A percentile compares a stretch with the other conserved stretches of the same genome.
Evolutionary conservation across 2,888 invertebrate genomes (phyloP).

Genomic region (Odontocolon sp.): DNA sequence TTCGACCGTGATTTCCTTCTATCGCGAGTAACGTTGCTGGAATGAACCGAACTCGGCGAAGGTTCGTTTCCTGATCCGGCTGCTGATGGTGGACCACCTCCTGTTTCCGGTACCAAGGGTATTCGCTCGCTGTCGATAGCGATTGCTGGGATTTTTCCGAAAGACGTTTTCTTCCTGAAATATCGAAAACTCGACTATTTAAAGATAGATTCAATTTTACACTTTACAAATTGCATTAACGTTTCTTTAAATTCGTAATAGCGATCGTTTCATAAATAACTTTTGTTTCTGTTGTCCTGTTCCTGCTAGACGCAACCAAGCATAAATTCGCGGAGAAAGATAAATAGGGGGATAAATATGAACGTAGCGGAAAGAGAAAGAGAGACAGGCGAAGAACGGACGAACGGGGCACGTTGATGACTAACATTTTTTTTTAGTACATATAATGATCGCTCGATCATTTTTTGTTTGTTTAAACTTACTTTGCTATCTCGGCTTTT

Average conservation of each 20-base stretch:
- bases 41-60: conserved; percentile 45
- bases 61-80: conserved; percentile 42
- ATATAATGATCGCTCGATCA: not conserved
- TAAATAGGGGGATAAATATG: no score
- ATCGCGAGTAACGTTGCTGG: conserved; percentile 52
- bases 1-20: conserved; percentile 58
- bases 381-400: not conserved
- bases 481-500: conserved; percentile 6
- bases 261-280: conserved; percentile 13
- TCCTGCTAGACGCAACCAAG: not conserved
- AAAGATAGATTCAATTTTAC: conserved; percentile 65
- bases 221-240: conserved; percentile 33
- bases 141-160: conserved; percentile 72
- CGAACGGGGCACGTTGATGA: no score
- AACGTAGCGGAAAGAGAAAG: not conserved
- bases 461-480: conserved; percentile 4
- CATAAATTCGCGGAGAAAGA: no score
- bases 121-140: conserved; percentile 70
- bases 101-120: conserved; percentile 65
- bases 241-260: conserved; percentile 4
- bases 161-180: conserved; percentile 76
- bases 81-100: conserved; percentile 10
- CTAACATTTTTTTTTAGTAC: not conserved
- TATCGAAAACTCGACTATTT: conserved; percentile 66
- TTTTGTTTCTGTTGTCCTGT: conserved; percentile 16